A percentile compares a stretch with the other conserved stretches of the same genome.
These are phyloP conservation scores for Xestia ashworthii DNA, from an alignment of 2,888 invertebrate species.

Conservation along the genomic window DNA sequence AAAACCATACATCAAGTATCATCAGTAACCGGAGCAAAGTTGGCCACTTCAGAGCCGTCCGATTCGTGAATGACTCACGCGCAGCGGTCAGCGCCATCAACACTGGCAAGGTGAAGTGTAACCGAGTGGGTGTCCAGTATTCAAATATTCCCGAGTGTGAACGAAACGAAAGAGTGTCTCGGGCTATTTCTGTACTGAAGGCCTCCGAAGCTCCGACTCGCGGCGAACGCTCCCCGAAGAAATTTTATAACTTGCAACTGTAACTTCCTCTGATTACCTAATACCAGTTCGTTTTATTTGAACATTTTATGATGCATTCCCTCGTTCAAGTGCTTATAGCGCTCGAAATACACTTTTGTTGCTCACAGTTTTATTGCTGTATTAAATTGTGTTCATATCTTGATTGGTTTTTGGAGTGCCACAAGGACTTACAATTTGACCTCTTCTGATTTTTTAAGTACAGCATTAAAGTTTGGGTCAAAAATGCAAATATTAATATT, in stretches of 20 bases:
- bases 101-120: constrained; percentile 88
- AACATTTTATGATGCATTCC: constrained; percentile 57
- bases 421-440: constrained; percentile 56
- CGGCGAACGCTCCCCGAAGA: constrained; percentile 74
- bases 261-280: constrained; percentile 84
- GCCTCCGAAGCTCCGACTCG: constrained; percentile 79
- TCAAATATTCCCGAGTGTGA: constrained; percentile 88
- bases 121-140: constrained; percentile 87
- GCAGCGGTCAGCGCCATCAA: constrained; percentile 88
- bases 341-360: constrained; percentile 47
- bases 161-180: constrained; percentile 84
- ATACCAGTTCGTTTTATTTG: constrained; percentile 67
- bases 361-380: constrained; percentile 35
- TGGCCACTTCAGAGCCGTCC: constrained; percentile 66
- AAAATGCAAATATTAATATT: not conserved
- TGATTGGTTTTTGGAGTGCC: constrained; percentile 44
- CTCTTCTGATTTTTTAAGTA: constrained; percentile 19
- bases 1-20: constrained; percentile 70
- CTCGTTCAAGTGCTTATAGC: constrained; percentile 38
- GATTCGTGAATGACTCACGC: constrained; percentile 79
- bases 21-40: constrained; percentile 65
- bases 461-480: constrained; percentile 9
- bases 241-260: constrained; percentile 81
- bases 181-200: constrained; percentile 88
- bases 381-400: constrained; percentile 46